Conservation (phyloP, 2,113 vertebrate genomes). For the Tachycineta bicolor region DNA sequence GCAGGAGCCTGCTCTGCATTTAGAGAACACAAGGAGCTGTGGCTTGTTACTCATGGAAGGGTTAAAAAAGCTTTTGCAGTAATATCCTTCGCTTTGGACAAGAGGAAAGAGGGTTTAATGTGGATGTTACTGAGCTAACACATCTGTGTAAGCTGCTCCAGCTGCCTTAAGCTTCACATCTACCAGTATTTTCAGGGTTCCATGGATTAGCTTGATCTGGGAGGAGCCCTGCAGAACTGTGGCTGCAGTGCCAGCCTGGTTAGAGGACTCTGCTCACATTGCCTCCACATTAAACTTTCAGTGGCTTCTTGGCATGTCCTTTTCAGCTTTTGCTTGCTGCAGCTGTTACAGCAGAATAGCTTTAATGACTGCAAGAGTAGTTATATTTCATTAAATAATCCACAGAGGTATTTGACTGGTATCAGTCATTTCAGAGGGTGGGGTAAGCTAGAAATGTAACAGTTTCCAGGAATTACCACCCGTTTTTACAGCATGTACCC, state of each 20-base stretch:
- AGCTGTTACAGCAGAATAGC: background rate
- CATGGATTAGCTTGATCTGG: background rate
- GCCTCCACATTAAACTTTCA: background rate
- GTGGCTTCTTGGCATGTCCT: background rate
- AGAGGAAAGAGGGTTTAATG: background rate
- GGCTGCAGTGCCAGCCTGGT: background rate
- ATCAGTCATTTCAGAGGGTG: background rate
- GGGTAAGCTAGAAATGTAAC: background rate
- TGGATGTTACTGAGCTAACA: background rate
- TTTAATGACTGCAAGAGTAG: background rate
- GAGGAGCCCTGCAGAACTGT: background rate
- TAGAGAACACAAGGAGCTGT: background rate
- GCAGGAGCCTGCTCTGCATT: background rate
- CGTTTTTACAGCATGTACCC: background rate
- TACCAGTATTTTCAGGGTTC: background rate
- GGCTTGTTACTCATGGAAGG: background rate
- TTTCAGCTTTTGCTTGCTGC: background rate
- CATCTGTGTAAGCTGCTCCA: background rate
- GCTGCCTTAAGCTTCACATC: background rate
- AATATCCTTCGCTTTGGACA: background rate
- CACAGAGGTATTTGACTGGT: constrained; percentile 1
- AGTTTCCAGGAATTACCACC: background rate
- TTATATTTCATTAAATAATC: background rate
- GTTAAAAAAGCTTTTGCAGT: background rate
- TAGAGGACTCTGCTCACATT: background rate